Evolutionary conservation across 1,140 invertebrate genomes (phyloP).

Genomic region (Drosophila subpulchrella): DNA sequence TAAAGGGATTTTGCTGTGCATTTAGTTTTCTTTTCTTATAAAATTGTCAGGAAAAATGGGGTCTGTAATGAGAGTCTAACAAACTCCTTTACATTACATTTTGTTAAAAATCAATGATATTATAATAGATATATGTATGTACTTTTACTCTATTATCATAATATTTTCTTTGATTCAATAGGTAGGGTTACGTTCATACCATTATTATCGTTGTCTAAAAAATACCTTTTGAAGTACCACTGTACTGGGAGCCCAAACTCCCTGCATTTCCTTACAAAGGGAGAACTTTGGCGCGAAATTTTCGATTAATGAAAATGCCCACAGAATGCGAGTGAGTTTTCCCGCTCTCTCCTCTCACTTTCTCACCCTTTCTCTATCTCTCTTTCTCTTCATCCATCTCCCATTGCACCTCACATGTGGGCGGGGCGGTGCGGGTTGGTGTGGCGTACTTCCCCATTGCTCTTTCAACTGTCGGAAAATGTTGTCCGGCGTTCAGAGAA

Average conservation of each 20-base stretch:
- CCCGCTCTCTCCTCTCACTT: neutral
- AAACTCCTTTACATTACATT: too few relatives aligned
- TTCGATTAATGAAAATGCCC: slow-evolving; percentile 73
- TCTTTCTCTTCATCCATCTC: neutral
- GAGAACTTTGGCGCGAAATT: slow-evolving; percentile 74
- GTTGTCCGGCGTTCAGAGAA: slow-evolving; percentile 67
- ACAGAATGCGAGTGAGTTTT: slow-evolving; percentile 1
- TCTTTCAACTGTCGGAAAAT: slow-evolving; percentile 61
- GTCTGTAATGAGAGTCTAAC: too few relatives aligned
- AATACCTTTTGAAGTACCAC: slow-evolving; percentile 2
- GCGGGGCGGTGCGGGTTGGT: slow-evolving; percentile 10
- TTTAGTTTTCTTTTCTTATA: too few relatives aligned
- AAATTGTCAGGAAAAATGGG: too few relatives aligned
- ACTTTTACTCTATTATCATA: too few relatives aligned
- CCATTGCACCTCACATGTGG: slow-evolving; percentile 8
- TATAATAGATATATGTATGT: too few relatives aligned
- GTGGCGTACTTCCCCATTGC: slow-evolving; percentile 56
- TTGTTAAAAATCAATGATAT: too few relatives aligned
- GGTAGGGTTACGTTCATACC: too few relatives aligned
- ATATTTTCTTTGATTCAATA: too few relatives aligned
- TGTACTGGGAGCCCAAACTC: neutral
- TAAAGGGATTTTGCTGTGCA: too few relatives aligned
- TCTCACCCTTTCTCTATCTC: neutral
- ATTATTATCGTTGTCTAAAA: too few relatives aligned
- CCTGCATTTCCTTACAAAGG: neutral